These are phyloP conservation scores for Erythrolamprus reginae DNA, from an alignment of 2,113 vertebrate genomes.

Conservation along the genomic window DNA sequence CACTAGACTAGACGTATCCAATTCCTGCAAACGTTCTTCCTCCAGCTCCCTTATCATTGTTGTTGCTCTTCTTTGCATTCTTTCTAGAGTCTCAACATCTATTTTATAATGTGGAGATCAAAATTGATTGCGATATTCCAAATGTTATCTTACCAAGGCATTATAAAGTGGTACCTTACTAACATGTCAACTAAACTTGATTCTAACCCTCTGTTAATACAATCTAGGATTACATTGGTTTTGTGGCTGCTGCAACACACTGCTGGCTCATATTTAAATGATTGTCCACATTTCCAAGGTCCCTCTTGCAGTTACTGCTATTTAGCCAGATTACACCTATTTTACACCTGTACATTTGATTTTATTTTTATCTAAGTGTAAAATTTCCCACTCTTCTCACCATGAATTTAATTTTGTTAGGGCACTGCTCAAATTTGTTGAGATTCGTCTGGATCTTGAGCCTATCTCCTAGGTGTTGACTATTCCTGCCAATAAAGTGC, in stretches of 20 bases:
- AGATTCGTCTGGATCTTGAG: too few species aligned
- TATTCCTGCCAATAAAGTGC: too few species aligned
- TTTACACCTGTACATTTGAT: background rate
- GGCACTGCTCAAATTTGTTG: too few species aligned
- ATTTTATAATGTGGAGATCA: background rate
- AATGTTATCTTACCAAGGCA: background rate
- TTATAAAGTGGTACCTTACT: background rate
- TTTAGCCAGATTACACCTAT: background rate
- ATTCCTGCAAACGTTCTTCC: background rate
- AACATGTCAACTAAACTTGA: background rate
- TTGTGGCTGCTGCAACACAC: background rate
- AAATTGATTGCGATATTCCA: background rate
- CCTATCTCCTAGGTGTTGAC: too few species aligned
- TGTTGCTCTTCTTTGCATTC: background rate
- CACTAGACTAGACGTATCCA: background rate
- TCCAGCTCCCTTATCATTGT: background rate
- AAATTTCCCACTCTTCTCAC: background rate
- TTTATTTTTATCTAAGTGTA: background rate
- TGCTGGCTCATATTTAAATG: background rate
- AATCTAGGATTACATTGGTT: background rate
- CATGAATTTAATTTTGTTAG: background rate
- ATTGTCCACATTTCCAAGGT: background rate
- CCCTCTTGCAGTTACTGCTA: background rate
- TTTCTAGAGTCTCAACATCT: background rate
- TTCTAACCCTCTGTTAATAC: background rate